Percentiles rank a stretch among this genome's conserved stretches.
Conservation (phyloP, 2,113 vertebrate species). For the Chamaetylas fuelleborni region DNA sequence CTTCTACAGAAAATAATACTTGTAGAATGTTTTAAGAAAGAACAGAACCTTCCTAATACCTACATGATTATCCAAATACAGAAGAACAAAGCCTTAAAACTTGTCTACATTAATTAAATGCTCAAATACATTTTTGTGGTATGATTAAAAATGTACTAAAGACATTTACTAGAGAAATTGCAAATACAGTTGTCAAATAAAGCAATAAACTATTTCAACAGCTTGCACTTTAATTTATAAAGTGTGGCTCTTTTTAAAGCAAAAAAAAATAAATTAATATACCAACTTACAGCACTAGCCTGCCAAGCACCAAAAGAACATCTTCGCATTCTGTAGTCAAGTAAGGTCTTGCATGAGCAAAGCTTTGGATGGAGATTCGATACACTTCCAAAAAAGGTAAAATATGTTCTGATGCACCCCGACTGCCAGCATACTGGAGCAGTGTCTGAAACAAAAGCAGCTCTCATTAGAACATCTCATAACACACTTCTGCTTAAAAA, state of each 20-base stretch:
- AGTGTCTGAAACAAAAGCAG: constrained; percentile 81
- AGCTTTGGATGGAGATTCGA: constrained; percentile 93
- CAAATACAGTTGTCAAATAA: background rate
- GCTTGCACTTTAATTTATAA: background rate
- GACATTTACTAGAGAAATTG: background rate
- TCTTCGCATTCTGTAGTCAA: constrained; percentile 93
- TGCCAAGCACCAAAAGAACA: constrained; percentile 91
- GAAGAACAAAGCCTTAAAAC: background rate
- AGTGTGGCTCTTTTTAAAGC: background rate
- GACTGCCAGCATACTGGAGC: constrained; percentile 91
- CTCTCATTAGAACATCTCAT: background rate
- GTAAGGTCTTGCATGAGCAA: constrained; percentile 90
- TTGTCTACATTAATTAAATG: background rate
- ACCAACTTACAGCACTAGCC: constrained; percentile 89
- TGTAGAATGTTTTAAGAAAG: background rate
- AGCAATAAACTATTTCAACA: background rate
- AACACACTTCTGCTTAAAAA: background rate
- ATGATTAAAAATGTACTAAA: background rate
- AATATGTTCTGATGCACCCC: constrained; percentile 92
- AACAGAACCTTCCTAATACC: background rate
- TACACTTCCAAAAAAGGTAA: constrained; percentile 93
- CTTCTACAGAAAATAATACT: background rate
- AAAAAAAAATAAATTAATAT: background rate
- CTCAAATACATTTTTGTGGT: background rate
- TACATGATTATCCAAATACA: background rate